Base-by-base conservation (phyloP, 64 coral and sea anemone species). In the Pocillopora verrucosa region DNA sequence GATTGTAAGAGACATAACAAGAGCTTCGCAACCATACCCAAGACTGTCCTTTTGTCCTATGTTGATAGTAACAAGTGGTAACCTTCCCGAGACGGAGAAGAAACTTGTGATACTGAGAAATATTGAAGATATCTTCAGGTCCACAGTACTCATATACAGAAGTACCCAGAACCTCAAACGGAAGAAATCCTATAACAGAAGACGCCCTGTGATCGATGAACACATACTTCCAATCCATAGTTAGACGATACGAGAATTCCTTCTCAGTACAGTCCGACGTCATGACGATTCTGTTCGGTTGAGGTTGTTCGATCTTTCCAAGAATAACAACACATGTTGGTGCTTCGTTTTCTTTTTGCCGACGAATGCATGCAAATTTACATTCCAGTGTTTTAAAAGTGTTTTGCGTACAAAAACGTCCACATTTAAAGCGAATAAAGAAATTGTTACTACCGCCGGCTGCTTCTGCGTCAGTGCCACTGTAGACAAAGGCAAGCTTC, bases 1-100 rank as follows among this genome's bases (percentile, higher is more conserved):
- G 97, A 89, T 95, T 99, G 89, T 99, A 99, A 2, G 97, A 95
- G 59, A 99, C 82, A 68, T 91, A 91, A 76, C 78, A 92, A 34
- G 60, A 91, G 24, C 93, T 99, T 75, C 88, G 88, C 35, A 95
- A 56, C 90, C 94, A 91, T 60, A 99, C 89, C 93, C 94, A 99
- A 26, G 77, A 78, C 16, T 90, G 82, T 45, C 97, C 97, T 74
- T 99, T 99, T 10, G 97, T 99, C 15, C 95, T 75, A 20, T 95
- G 57, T n/a, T 94, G 93, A 38, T 99, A 99, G 62, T 76, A 87
- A 25, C 86, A 91, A 17, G 97, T 92, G 14, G 74, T 92, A 11
- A 92, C 75, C 12, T 77, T n/a, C 4, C 90, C 90, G 10, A 76
- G 69, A 72, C 76, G 65, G 38, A 77, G 59, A 17, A 92, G 73